Evolutionary conservation across 2,113 vertebrate species (phyloP).

Genomic region (Agapornis roseicollis): DNA sequence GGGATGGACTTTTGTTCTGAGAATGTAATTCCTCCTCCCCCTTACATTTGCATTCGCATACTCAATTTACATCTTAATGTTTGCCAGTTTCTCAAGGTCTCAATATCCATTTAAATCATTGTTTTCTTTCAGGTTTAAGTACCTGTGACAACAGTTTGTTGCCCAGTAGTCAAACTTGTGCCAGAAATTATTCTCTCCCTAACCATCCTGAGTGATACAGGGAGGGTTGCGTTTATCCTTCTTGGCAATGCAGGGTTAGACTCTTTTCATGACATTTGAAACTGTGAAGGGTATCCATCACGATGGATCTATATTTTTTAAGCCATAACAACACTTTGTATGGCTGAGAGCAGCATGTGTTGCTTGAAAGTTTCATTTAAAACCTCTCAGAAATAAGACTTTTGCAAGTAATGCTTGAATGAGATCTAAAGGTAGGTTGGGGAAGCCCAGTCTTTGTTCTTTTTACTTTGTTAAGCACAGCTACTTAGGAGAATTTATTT

Average conservation of each 20-base stretch:
- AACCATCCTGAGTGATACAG: not conserved
- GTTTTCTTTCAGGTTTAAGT: slow-evolving; percentile 16
- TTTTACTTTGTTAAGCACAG: not conserved
- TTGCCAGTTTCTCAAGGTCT: not conserved
- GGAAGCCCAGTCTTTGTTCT: not conserved
- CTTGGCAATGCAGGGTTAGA: not conserved
- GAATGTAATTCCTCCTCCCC: not conserved
- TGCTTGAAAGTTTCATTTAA: not conserved
- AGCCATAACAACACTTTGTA: not conserved
- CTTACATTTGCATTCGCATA: not conserved
- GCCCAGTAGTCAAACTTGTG: not conserved
- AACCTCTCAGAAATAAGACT: not conserved
- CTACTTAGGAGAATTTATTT: not conserved
- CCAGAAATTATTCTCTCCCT: not conserved
- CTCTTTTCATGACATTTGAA: not conserved
- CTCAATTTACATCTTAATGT: slow-evolving; percentile 36
- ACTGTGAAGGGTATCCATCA: not conserved
- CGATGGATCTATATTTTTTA: not conserved
- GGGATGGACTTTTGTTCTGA: not conserved
- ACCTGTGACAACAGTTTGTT: not conserved
- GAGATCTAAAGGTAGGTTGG: not conserved
- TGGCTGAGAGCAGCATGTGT: not conserved
- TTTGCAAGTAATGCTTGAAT: not conserved
- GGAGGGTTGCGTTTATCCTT: not conserved
- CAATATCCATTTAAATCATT: not conserved